Conservation (phyloP, 2,888 invertebrate genomes). For the Esperia sulphurella region DNA sequence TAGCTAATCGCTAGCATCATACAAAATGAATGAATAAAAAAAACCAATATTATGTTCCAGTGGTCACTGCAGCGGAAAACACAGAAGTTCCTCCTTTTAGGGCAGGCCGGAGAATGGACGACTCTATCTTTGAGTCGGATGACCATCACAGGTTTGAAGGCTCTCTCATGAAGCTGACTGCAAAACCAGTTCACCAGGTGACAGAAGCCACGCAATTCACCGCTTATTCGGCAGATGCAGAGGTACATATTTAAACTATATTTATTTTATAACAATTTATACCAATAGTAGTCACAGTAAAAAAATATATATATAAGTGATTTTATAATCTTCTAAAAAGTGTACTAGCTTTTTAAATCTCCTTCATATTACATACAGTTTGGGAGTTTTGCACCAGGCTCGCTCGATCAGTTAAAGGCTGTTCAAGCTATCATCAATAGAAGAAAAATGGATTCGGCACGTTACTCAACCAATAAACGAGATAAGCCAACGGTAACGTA, state of each 20-base stretch:
- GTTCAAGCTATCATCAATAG: slow-evolving; percentile 3
- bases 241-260: slow-evolving; percentile 15
- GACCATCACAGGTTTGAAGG: slow-evolving; percentile 53
- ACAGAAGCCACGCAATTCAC: not conserved
- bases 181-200: slow-evolving; percentile 22
- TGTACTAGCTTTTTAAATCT: not conserved
- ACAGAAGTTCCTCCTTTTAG: slow-evolving; percentile 19
- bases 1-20: too few species aligned
- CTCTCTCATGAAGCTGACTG: slow-evolving; percentile 52
- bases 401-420: not conserved
- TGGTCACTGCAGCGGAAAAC: slow-evolving; percentile 29
- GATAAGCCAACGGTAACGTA: not conserved
- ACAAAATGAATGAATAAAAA: too few species aligned
- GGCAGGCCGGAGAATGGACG: slow-evolving; percentile 49
- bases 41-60: too few species aligned
- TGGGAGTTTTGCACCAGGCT: not conserved
- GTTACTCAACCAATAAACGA: not conserved
- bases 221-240: not conserved
- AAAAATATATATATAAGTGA: not conserved
- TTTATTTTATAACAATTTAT: too few species aligned
- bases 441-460: slow-evolving; percentile 1
- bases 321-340: not conserved
- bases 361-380: too few species aligned
- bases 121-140: slow-evolving; percentile 45
- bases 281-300: not conserved